These are phyloP conservation scores for Seriola rivoliana DNA, from an alignment of 2,113 vertebrate genomes.

Conservation along the genomic window DNA sequence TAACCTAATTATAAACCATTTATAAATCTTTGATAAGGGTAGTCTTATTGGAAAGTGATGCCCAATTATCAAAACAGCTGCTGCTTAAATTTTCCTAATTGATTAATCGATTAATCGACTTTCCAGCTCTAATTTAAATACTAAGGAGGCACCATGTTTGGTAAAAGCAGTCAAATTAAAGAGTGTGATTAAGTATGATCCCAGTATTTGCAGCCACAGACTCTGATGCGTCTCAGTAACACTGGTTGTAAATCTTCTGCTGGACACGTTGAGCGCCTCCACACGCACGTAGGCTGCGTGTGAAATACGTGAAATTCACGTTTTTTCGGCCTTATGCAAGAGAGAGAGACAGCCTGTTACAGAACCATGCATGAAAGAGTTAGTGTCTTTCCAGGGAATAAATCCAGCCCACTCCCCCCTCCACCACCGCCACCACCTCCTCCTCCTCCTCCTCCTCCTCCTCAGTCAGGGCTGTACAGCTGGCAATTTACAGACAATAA, in stretches of 20 bases:
- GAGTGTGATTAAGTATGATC: too few species aligned
- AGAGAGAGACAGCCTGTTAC: conserved; percentile 30
- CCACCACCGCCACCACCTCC: conserved; percentile 38
- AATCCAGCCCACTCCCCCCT: conserved; percentile 73
- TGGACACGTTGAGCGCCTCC: conserved; percentile 8
- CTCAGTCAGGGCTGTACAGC: conserved; percentile 71
- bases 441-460: conserved; percentile 33
- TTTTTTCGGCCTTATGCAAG: conserved; percentile 53
- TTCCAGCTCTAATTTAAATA: too few species aligned
- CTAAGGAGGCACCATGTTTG: not conserved
- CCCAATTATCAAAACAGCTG: too few species aligned
- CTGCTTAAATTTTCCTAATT: too few species aligned
- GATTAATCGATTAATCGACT: too few species aligned
- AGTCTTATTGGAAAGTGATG: too few species aligned
- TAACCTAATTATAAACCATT: too few species aligned
- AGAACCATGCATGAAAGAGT: conserved; percentile 79
- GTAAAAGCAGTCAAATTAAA: too few species aligned
- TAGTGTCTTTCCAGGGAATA: conserved; percentile 76
- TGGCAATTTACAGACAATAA: conserved; percentile 72
- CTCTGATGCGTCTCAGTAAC: not conserved
- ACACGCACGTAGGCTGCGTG: conserved; percentile 31
- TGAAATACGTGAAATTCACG: not conserved
- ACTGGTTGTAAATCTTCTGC: not conserved
- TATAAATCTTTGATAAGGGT: too few species aligned
- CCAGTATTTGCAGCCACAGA: not conserved